These are phyloP conservation scores for Drosophila merina DNA, from an alignment of 2,888 invertebrate genomes.

Conservation along the genomic window DNA sequence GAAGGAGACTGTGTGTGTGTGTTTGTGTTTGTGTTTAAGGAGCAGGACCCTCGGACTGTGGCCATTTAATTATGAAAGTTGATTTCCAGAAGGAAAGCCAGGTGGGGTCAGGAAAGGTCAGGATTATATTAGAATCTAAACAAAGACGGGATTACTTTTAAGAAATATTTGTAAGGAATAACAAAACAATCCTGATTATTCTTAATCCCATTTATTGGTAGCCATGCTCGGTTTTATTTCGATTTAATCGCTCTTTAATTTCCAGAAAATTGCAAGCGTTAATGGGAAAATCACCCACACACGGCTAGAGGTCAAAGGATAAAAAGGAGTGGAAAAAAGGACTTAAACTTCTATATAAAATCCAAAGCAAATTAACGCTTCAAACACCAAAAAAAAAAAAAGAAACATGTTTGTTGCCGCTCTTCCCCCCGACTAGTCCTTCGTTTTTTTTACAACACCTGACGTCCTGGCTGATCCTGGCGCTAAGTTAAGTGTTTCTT, in stretches of 20 bases:
- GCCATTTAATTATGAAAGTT: constrained; percentile 62
- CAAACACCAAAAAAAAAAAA: constrained; percentile 32
- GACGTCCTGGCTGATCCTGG: constrained; percentile 55
- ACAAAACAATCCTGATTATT: too few species aligned
- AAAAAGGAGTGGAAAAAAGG: too few species aligned
- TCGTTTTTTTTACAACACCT: constrained; percentile 45
- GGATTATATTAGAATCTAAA: neutral
- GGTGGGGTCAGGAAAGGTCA: neutral
- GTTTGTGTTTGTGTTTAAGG: neutral
- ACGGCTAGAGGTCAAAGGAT: neutral
- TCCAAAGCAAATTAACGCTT: constrained; percentile 55
- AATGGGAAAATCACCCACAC: constrained; percentile 50
- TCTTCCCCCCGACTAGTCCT: neutral
- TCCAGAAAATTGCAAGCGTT: constrained; percentile 51
- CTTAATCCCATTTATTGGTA: too few species aligned
- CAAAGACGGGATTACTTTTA: neutral
- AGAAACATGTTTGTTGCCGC: constrained; percentile 14
- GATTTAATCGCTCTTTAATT: neutral
- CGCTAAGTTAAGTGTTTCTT: constrained; percentile 78
- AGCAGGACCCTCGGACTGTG: constrained; percentile 18
- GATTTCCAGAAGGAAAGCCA: constrained; percentile 24
- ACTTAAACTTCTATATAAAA: constrained; percentile 22
- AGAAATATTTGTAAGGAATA: too few species aligned
- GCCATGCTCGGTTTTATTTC: neutral
- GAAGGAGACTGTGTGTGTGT: neutral